These are phyloP conservation scores for Palythoa grandiflora DNA, from an alignment of 92 coral and sea anemone species.

Conservation along the genomic window DNA sequence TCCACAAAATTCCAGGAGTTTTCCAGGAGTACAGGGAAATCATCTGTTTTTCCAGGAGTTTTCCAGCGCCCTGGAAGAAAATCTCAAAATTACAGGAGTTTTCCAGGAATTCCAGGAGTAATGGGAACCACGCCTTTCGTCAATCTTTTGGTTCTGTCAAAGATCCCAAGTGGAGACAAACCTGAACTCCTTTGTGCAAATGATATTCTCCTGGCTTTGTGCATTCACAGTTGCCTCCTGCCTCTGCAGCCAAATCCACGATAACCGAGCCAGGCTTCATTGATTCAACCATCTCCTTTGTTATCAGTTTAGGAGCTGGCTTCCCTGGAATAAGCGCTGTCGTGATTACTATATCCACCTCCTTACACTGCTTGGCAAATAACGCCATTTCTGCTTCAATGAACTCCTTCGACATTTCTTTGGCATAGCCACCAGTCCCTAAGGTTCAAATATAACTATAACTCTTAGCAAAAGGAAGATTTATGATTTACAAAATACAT, in stretches of 20 bases:
- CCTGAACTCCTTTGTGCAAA: constrained; percentile 95
- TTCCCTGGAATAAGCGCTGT: constrained; percentile 98
- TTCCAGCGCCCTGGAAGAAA: too few relatives aligned
- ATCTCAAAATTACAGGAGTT: too few relatives aligned
- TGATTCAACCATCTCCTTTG: constrained; percentile 95
- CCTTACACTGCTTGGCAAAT: constrained; percentile 97
- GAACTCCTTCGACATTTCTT: constrained; percentile 88
- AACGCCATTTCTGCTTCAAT: constrained; percentile 89
- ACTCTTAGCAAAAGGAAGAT: too few relatives aligned
- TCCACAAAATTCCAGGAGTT: too few relatives aligned
- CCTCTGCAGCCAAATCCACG: constrained; percentile 95
- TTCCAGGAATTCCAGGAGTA: too few relatives aligned
- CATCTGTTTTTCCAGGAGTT: too few relatives aligned
- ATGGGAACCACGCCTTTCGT: too few relatives aligned
- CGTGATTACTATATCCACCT: constrained; percentile 92
- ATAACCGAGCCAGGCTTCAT: constrained; percentile 99
- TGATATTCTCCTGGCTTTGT: constrained; percentile 96
- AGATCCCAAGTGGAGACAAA: constrained; percentile 34
- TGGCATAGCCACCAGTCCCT: constrained; percentile 98
- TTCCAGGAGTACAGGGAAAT: too few relatives aligned
- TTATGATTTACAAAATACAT: too few relatives aligned
- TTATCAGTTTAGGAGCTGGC: constrained; percentile 95
- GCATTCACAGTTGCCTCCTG: constrained; percentile 96
- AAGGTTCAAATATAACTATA: not conserved
- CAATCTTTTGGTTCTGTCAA: not conserved